Base-by-base conservation (phyloP, 2,113 vertebrate species). In the rabbit (Oryctolagus cuniculus) region DNA sequence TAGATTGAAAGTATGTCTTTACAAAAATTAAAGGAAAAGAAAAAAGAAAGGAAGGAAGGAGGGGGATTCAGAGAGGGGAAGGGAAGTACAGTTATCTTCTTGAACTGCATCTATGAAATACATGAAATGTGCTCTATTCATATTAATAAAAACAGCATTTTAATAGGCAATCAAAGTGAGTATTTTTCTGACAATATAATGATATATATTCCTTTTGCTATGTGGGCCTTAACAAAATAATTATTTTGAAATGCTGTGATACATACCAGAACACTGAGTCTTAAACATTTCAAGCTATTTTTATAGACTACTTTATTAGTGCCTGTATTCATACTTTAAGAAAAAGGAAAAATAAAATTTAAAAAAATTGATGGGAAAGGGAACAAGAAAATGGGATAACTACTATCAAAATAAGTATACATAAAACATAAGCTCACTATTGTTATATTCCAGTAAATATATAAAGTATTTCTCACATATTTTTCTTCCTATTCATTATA, bases 101-200 rank as follows among this genome's bases (percentile, higher is more conserved):
- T 58, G 55, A 58, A 58, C 15, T 58, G 55, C 15, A 16, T 19
- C 12, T 58, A 58, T 58, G 17, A 58, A 58, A 58, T 58, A 58
- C 13, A 58, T 15, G 55, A 58, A 58, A 58, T 58, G 15, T 19
- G 19, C 19, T 58, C 19, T 58, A 58, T 58, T 58, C 19, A 19
- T 58, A 58, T 58, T 15, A 58, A 58, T 11, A 17, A 51, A 66
- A 73, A 78, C 0, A 67, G 15, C 1, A 75, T 61, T 90, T 67
- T 72, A 91, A 87, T n/a, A 75, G 22, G 7, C 2, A 19, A 58
- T 22, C 1, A 85, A 31, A 10, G 58, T n/a, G 29, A 0, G 3
- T 25, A 79, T 44, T 91, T 81, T 93, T 81, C 51, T 93, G 21
- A 73, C 12, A 90, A 55, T 2, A 38, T 64, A 73, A 85, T 38